Percentiles rank a stretch among this genome's conserved stretches.
Evolutionary conservation across 1,140 invertebrate genomes (phyloP).

Genomic region (Babylonia areolata): DNA sequence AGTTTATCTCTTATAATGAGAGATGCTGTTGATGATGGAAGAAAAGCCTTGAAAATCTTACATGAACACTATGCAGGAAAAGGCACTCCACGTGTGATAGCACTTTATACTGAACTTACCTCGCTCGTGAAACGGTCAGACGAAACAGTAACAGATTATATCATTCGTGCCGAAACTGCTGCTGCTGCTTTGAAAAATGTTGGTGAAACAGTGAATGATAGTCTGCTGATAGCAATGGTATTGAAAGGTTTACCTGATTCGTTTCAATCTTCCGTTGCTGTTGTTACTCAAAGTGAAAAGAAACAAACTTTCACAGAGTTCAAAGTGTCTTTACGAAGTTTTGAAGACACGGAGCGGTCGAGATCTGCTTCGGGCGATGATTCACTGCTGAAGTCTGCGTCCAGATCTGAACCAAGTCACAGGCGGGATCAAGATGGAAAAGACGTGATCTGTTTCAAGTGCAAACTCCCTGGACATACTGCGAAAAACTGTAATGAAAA

Average conservation of each 20-base stretch:
- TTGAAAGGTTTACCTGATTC: constrained; percentile 47
- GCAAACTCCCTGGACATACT: not conserved
- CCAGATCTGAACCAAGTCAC: not conserved
- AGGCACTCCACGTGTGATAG: too few relatives aligned
- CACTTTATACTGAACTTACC: too few relatives aligned
- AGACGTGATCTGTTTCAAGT: not conserved
- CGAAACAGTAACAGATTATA: constrained; percentile 48
- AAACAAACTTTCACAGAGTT: constrained; percentile 44
- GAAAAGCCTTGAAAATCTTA: too few relatives aligned
- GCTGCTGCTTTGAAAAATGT: constrained; percentile 31
- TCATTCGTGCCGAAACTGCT: constrained; percentile 50
- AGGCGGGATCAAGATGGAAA: not conserved
- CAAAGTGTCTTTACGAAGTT: constrained; percentile 42
- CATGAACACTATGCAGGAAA: too few relatives aligned
- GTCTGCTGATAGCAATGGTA: constrained; percentile 47
- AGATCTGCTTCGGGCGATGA: not conserved
- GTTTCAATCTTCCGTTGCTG: constrained; percentile 43
- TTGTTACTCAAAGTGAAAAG: constrained; percentile 31
- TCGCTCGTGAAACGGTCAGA: constrained; percentile 23
- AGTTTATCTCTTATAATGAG: too few relatives aligned
- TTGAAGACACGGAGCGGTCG: constrained; percentile 46
- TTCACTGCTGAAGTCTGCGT: not conserved
- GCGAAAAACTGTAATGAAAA: constrained; percentile 4
- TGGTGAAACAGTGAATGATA: constrained; percentile 49
- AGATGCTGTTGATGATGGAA: too few relatives aligned